These are phyloP conservation scores for Trididemnum clinides DNA, from an alignment of 23 tunicate genomes.

Conservation along the genomic window DNA sequence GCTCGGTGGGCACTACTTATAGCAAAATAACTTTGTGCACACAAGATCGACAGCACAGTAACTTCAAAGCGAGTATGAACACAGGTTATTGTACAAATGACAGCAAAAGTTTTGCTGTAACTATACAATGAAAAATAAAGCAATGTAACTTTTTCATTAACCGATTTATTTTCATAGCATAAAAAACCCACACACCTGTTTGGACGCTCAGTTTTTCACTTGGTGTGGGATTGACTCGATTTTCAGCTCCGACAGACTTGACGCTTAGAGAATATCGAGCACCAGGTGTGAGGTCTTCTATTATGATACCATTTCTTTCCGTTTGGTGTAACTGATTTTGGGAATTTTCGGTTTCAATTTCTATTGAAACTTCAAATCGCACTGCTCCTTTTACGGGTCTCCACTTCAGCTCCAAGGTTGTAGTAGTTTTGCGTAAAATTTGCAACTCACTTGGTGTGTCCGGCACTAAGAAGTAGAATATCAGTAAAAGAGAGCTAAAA, in stretches of 20 bases:
- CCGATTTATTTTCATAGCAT: no score
- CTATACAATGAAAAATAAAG: no score
- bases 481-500: no score
- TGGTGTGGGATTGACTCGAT: slow-evolving; percentile 26
- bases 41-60: no score
- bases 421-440: not conserved
- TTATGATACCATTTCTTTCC: not conserved
- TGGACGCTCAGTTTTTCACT: slow-evolving; percentile 51
- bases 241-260: slow-evolving; percentile 44
- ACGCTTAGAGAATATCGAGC: slow-evolving; percentile 27
- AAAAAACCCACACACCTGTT: slow-evolving; percentile 65
- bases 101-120: no score
- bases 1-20: no score
- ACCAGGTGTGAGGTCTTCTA: slow-evolving; percentile 42
- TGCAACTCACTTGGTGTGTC: not conserved
- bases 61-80: no score
- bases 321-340: not conserved
- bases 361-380: not conserved
- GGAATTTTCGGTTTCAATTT: not conserved
- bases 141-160: no score
- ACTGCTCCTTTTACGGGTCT: not conserved
- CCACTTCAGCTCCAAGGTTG: not conserved
- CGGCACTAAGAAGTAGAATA: slow-evolving; percentile 13
- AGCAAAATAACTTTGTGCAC: no score
- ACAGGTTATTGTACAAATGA: no score